Percentiles rank a stretch among this genome's conserved stretches.
These are phyloP conservation scores for Vesta saturnalis DNA, from an alignment of 2,888 invertebrate genomes.

Conservation along the genomic window DNA sequence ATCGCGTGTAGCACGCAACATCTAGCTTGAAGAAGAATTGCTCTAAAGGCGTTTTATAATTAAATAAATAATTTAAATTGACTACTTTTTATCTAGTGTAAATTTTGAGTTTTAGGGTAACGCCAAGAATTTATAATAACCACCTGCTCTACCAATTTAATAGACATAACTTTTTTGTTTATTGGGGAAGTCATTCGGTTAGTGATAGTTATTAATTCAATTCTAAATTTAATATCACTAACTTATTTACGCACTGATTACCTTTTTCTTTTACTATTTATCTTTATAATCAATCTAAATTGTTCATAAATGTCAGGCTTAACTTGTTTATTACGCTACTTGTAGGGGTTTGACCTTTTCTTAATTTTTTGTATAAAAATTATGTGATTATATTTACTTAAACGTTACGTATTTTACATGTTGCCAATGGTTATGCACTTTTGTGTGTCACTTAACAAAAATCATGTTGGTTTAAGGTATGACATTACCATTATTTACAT, in stretches of 20 bases:
- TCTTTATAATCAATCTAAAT: constrained; percentile 8
- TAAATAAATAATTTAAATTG: constrained; percentile 4
- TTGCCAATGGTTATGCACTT: too few relatives aligned
- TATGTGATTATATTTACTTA: too few relatives aligned
- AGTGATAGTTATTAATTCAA: neutral
- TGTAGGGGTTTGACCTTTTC: too few relatives aligned
- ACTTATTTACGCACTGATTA: neutral
- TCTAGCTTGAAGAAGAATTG: neutral
- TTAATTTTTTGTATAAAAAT: too few relatives aligned
- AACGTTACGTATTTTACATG: neutral
- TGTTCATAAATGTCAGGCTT: neutral
- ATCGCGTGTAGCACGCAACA: constrained; percentile 33
- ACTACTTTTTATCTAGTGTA: neutral
- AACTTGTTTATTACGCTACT: neutral
- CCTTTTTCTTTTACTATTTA: neutral
- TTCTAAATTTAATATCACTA: neutral
- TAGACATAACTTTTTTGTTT: constrained; percentile 6
- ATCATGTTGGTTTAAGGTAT: too few relatives aligned
- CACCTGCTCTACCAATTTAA: neutral
- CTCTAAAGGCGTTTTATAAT: constrained; percentile 4
- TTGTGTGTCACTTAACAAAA: too few relatives aligned
- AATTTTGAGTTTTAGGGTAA: neutral
- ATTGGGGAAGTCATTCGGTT: constrained; percentile 6
- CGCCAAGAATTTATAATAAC: neutral
- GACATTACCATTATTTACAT: too few relatives aligned